Evolutionary conservation across 2,113 vertebrate genomes (phyloP), one percentile per base, ranked within the genome.

Genomic region (Calyptomena viridis): DNA sequence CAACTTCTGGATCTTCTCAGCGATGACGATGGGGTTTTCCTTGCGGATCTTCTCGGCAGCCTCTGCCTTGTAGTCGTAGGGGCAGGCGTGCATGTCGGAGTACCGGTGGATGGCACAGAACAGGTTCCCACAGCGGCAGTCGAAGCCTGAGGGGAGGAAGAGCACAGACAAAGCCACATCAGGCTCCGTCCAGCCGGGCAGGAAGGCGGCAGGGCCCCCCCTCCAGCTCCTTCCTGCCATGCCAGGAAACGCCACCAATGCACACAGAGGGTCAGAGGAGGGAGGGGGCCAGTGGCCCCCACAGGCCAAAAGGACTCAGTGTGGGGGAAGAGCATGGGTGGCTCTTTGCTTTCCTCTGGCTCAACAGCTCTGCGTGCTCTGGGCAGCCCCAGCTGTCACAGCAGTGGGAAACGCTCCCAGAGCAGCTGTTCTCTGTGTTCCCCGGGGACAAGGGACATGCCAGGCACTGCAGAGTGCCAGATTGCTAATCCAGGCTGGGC

Each of bases 1-100:
- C 98, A 99, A 98, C 97, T 99, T 99, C 98, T 99, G 99, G 93
- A 99, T 99, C 97, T 99, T 99, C 97, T 99, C 98, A 8, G 99
- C 98, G 47, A 99, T 97, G 53, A 99, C 98, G 11, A 99, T 98
- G 96, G 99, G 99, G 95, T 99, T 99, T 95, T 99, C 99, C 97
- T 99, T 99, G 93, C 98, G 98, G 97, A 99, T 98, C 95, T 98
- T 98, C 95, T 98, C 99, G 0, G 99, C 98, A 1, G 98, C 99
- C 47, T 98, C 99, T 44, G 98, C 98, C 97, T 98, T 98, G 97
- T 99, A 99, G 96, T 99, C 98, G 8, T 98, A 99, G 95, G 98
- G 98, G 96, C 98, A 99, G 97, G 98, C 97, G 84, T 99, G 99
- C 98, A 99, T 98, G 97, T 99, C 99, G 2, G 99, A 99, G 94